Evolutionary conservation across 1,140 invertebrate species (phyloP).

Genomic region (Aradophagus sp.): DNA sequence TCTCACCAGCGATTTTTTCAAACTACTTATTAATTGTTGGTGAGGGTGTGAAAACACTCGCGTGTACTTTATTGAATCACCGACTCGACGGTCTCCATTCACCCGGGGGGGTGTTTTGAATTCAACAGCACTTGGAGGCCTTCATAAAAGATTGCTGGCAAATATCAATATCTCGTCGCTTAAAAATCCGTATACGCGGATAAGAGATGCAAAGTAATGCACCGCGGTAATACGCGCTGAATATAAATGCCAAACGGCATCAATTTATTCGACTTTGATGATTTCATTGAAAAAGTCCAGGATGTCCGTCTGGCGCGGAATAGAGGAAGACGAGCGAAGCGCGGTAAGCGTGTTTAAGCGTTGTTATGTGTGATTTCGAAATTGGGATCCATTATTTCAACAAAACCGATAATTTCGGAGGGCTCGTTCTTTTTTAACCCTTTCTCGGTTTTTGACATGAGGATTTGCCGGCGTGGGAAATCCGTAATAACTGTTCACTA

Average conservation of each 20-base stretch:
- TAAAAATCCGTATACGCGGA: not conserved
- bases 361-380: conserved; percentile 43
- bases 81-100: not conserved
- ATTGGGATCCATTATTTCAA: conserved; percentile 43
- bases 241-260: conserved; percentile 3
- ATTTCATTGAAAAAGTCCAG: conserved; percentile 26
- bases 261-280: conserved; percentile 30
- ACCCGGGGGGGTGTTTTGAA: conserved; percentile 19
- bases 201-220: conserved; percentile 10
- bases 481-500: conserved; percentile 47
- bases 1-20: conserved; percentile 30
- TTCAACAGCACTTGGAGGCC: conserved; percentile 2
- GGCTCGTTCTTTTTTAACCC: conserved; percentile 41
- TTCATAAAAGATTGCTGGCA: conserved; percentile 19
- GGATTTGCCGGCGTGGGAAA: conserved; percentile 52
- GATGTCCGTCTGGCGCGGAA: not conserved
- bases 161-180: conserved; percentile 11
- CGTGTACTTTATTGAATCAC: conserved; percentile 36
- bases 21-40: conserved; percentile 54
- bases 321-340: too few species aligned
- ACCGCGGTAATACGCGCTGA: conserved; percentile 1
- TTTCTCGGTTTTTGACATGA: conserved; percentile 33
- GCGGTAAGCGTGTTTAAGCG: conserved; percentile 44
- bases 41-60: conserved; percentile 37
- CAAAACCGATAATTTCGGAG: conserved; percentile 51